phyloP scores from a whole-genome alignment of 2,888 invertebrate genomes.

The Phasia obesa region DNA sequence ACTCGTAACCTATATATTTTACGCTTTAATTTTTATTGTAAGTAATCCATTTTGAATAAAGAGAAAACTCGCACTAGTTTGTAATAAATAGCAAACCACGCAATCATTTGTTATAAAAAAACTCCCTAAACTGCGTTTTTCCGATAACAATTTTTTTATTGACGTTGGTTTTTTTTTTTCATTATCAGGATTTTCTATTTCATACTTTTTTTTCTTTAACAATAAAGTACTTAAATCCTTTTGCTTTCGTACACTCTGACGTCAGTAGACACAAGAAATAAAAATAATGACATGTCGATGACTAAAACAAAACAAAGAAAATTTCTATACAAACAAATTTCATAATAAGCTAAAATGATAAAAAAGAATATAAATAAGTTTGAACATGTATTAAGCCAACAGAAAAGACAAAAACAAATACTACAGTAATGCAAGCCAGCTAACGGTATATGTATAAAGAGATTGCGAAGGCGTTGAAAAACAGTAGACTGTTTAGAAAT shows the following conservation, averaged over 20 bases:
- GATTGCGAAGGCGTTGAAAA: constrained; percentile 21
- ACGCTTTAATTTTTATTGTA: constrained; percentile 1
- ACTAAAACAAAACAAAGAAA: constrained; percentile 16
- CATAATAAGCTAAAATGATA: constrained; percentile 12
- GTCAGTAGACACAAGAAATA: constrained; percentile 59
- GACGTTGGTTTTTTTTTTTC: neutral
- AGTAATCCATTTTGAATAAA: neutral
- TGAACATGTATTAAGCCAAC: neutral
- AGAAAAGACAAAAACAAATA: neutral
- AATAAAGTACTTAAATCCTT: constrained; percentile 15
- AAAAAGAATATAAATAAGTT: constrained; percentile 4
- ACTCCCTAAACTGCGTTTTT: constrained; percentile 27
- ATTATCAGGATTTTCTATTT: constrained; percentile 9
- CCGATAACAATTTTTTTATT: constrained; percentile 12
- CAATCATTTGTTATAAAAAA: neutral
- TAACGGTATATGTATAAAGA: neutral
- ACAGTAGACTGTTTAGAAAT: neutral
- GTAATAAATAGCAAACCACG: neutral
- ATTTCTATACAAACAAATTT: constrained; percentile 3
- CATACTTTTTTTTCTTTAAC: neutral
- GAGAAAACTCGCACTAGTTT: neutral
- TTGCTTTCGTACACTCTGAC: constrained; percentile 52
- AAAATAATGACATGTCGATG: constrained; percentile 30
- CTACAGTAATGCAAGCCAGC: neutral
- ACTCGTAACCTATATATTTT: neutral